Conservation (phyloP, 2,888 invertebrate species). For the Andrena haemorrhoa region DNA sequence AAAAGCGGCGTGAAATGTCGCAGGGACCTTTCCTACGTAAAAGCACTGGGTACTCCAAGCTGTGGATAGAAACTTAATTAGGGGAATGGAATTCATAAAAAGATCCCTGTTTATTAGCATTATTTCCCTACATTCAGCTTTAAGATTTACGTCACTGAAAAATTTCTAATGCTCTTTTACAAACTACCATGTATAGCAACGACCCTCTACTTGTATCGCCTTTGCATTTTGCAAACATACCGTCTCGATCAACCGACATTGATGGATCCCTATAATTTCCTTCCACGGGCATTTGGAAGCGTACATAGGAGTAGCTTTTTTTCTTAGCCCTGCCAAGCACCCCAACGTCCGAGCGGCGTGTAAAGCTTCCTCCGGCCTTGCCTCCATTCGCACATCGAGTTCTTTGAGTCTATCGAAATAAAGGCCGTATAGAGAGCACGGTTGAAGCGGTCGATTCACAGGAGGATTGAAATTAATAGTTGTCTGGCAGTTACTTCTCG, state of each 20-base stretch:
- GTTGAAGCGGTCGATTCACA: constrained; percentile 27
- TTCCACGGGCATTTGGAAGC: constrained; percentile 34
- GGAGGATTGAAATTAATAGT: constrained; percentile 49
- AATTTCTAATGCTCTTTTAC: no score
- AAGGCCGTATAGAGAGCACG: not conserved
- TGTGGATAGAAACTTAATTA: constrained; percentile 18
- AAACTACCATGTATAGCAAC: not conserved
- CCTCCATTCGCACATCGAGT: constrained; percentile 19
- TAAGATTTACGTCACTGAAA: no score
- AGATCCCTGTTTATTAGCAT: no score
- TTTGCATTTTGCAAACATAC: constrained; percentile 13
- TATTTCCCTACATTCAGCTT: no score
- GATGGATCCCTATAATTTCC: constrained; percentile 48
- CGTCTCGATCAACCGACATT: constrained; percentile 28
- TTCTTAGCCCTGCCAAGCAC: constrained; percentile 14
- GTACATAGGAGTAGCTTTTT: constrained; percentile 28
- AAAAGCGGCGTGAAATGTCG: not conserved
- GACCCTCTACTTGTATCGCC: not conserved
- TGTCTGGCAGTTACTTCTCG: constrained; percentile 16
- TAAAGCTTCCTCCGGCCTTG: constrained; percentile 8
- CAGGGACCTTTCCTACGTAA: not conserved
- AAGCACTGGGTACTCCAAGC: not conserved
- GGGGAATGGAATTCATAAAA: not conserved
- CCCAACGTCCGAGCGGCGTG: constrained; percentile 4
- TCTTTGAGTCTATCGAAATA: constrained; percentile 31